A percentile compares a stretch with the other conserved stretches of the same genome.
Conservation (phyloP, 2,888 invertebrate genomes). For the Macrophya alboannulata region DNA sequence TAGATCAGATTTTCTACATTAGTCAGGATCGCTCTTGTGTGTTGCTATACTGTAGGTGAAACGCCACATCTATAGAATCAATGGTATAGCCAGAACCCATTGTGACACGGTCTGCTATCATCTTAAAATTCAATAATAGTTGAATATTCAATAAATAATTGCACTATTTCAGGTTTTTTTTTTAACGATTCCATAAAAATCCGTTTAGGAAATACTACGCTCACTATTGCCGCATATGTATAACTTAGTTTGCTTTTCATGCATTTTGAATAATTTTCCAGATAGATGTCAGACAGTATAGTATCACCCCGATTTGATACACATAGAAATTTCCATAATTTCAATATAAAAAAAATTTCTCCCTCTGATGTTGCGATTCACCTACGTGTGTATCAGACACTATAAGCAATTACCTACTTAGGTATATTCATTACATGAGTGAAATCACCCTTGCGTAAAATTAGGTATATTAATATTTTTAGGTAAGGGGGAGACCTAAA, state of each 20-base stretch:
- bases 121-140: background rate
- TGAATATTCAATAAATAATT: background rate
- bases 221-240: background rate
- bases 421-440: background rate
- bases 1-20: background rate
- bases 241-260: background rate
- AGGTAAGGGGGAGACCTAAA: slow-evolving; percentile 95
- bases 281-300: background rate
- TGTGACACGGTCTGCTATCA: background rate
- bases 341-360: background rate
- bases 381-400: background rate
- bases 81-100: background rate
- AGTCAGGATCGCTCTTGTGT: background rate
- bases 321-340: slow-evolving; percentile 12
- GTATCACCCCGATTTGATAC: background rate
- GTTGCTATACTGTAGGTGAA: slow-evolving; percentile 12
- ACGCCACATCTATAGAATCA: background rate
- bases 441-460: background rate
- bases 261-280: background rate
- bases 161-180: background rate
- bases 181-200: background rate
- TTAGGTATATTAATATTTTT: background rate
- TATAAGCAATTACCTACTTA: background rate
- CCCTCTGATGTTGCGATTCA: slow-evolving; percentile 23
- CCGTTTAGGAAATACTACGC: background rate